Percentiles rank a stretch among this genome's conserved stretches.
Evolutionary conservation across 2,888 invertebrate species (phyloP).

Genomic region (Mythimna loreyi): DNA sequence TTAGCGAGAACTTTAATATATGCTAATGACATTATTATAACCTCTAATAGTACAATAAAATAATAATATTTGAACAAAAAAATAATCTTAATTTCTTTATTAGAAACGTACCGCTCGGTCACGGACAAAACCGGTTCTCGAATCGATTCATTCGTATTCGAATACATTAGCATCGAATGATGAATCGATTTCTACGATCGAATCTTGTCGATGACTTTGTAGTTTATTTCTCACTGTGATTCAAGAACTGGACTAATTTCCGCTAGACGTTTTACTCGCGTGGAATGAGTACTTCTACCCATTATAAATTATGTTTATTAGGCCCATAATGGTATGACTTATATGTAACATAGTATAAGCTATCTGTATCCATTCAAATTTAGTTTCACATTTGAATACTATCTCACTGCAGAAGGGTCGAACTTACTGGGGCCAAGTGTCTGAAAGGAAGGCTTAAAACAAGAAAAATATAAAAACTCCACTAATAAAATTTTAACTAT

Average conservation of each 20-base stretch:
- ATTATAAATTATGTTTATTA: too few relatives aligned
- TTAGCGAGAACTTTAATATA: conserved; percentile 58
- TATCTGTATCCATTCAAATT: too few relatives aligned
- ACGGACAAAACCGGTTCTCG: conserved; percentile 73
- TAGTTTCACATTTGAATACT: too few relatives aligned
- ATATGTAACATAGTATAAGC: too few relatives aligned
- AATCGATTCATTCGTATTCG: conserved; percentile 72
- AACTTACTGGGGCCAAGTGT: too few relatives aligned
- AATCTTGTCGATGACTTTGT: conserved; percentile 65
- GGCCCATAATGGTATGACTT: too few relatives aligned
- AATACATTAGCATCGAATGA: conserved; percentile 79
- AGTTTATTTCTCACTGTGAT: conserved; percentile 57
- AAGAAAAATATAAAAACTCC: too few relatives aligned
- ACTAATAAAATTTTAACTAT: too few relatives aligned
- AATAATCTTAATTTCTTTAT: conserved; percentile 70
- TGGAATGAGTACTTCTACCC: too few relatives aligned
- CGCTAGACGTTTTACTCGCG: too few relatives aligned
- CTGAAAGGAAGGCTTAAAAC: too few relatives aligned
- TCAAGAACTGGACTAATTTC: conserved; percentile 10
- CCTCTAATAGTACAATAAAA: conserved; percentile 73
- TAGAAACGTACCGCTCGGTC: conserved; percentile 67
- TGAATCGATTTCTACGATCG: conserved; percentile 74
- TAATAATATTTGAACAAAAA: conserved; percentile 60
- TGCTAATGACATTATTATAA: conserved; percentile 76
- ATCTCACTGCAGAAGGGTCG: too few relatives aligned